A percentile compares a stretch with the other conserved stretches of the same genome.
phyloP scores from a whole-genome alignment of 2,797 vertebrate genomes.

The Rousettus madagascariensis region DNA sequence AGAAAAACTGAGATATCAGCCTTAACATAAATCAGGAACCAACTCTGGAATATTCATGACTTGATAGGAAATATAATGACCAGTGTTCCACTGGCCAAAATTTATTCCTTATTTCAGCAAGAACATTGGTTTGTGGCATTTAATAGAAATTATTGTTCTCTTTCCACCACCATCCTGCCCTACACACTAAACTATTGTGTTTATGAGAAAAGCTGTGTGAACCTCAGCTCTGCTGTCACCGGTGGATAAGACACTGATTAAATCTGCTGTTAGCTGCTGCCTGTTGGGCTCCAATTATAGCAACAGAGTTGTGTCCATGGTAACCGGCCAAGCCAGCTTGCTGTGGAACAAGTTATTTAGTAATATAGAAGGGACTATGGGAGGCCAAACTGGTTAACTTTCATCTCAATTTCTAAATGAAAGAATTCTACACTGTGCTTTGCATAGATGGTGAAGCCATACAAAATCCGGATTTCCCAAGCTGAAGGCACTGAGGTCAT shows the following conservation, averaged over 20 bases:
- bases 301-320: background rate
- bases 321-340: background rate
- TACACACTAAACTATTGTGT: background rate
- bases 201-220: background rate
- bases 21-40: background rate
- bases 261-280: background rate
- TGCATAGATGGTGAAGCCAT: background rate
- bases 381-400: background rate
- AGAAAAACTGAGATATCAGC: background rate
- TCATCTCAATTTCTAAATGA: background rate
- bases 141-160: background rate
- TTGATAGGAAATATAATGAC: background rate
- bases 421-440: background rate
- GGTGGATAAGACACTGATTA: background rate
- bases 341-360: background rate
- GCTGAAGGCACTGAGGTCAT: background rate
- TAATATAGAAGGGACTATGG: background rate
- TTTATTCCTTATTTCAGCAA: background rate
- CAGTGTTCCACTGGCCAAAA: background rate
- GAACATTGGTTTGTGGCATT: background rate
- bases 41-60: background rate
- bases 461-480: constrained; percentile 22
- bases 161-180: background rate
- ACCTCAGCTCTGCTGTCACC: background rate
- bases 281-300: background rate